Conservation (phyloP, 1,140 invertebrate genomes). For the Drosophila gunungcola region DNA sequence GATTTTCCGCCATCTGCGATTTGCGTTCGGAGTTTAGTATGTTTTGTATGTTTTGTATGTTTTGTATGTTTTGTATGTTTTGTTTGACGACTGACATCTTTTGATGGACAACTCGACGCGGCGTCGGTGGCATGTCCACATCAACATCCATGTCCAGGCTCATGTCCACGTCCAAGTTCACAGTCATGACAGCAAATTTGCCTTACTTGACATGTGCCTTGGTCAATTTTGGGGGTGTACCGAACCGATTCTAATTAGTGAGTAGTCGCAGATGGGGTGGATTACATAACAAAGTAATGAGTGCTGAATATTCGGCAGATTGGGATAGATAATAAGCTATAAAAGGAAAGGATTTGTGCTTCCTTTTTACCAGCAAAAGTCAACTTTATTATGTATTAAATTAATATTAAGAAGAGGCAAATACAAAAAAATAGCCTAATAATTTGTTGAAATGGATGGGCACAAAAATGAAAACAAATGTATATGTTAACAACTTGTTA, state of each 20-base stretch:
- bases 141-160: constrained; percentile 38
- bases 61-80: constrained; percentile 15
- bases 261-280: constrained; percentile 2
- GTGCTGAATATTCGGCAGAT: not conserved
- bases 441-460: too few relatives aligned
- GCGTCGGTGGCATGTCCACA: constrained; percentile 55
- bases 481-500: too few relatives aligned
- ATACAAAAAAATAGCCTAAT: too few relatives aligned
- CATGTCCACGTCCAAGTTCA: constrained; percentile 39
- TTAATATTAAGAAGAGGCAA: too few relatives aligned
- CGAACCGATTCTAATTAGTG: constrained; percentile 41
- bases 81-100: constrained; percentile 52
- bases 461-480: too few relatives aligned
- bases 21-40: constrained; percentile 15
- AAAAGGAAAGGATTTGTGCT: not conserved
- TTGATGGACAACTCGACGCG: constrained; percentile 70
- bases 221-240: constrained; percentile 12
- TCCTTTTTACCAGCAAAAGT: too few relatives aligned
- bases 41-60: too few relatives aligned
- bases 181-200: constrained; percentile 51
- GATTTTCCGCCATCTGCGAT: constrained; percentile 49
- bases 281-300: constrained; percentile 1
- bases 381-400: too few relatives aligned
- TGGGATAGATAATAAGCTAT: not conserved
- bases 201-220: constrained; percentile 51